A percentile compares a stretch with the other conserved stretches of the same genome.
Evolutionary conservation across 2,888 invertebrate species (phyloP).

Genomic region (Aporophyla lueneburgensis): DNA sequence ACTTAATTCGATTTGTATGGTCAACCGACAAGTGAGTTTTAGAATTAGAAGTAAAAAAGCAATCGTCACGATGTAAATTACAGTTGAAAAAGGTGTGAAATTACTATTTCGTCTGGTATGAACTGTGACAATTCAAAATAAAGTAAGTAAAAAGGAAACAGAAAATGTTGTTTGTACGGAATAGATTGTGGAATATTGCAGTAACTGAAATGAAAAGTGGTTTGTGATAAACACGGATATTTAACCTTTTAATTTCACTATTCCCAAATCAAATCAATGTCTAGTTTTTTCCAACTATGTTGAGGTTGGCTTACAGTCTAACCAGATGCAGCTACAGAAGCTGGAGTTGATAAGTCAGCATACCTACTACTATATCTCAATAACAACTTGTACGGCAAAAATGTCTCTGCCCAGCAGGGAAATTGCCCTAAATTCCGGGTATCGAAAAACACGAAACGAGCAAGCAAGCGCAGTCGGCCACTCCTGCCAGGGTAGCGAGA

Average conservation of each 20-base stretch:
- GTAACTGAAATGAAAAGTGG: background rate
- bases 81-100: constrained; percentile 53
- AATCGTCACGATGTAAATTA: constrained; percentile 20
- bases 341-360: no score
- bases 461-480: no score
- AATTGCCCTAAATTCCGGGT: no score
- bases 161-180: constrained; percentile 5
- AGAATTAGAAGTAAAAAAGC: constrained; percentile 32
- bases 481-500: no score
- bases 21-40: constrained; percentile 17
- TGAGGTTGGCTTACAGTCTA: no score
- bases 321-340: no score
- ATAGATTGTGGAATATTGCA: constrained; percentile 16
- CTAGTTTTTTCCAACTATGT: no score
- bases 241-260: background rate
- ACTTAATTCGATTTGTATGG: constrained; percentile 40
- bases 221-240: background rate
- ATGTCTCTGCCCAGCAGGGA: no score
- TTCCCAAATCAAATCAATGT: background rate
- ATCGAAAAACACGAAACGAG: no score
- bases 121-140: constrained; percentile 13
- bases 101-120: constrained; percentile 21
- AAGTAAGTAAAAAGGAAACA: background rate
- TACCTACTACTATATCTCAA: no score
- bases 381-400: no score